A percentile compares a stretch with the other conserved stretches of the same genome.
Evolutionary conservation across 2,888 invertebrate species (phyloP).

Genomic region (Drosophila anomalata): DNA sequence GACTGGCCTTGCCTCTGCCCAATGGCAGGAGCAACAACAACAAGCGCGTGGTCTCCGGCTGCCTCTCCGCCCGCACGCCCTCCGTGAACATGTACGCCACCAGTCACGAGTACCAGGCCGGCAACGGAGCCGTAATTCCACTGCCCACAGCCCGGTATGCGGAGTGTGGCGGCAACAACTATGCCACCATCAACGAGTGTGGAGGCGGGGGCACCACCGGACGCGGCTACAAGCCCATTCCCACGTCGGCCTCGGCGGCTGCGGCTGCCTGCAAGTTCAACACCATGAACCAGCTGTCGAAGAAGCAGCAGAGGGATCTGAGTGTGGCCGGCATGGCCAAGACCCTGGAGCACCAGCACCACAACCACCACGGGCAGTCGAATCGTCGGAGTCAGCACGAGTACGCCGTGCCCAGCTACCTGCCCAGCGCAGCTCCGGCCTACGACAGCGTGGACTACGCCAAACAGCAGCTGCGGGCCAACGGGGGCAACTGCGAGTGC

Average conservation of each 20-base stretch:
- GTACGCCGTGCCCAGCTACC: constrained; percentile 83
- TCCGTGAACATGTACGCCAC: constrained; percentile 90
- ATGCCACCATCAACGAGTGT: constrained; percentile 83
- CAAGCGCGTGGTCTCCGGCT: constrained; percentile 73
- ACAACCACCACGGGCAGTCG: constrained; percentile 61
- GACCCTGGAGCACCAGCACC: constrained; percentile 81
- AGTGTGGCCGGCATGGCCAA: constrained; percentile 67
- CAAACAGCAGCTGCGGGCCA: constrained; percentile 64
- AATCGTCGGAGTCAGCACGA: constrained; percentile 82
- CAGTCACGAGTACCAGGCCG: constrained; percentile 82
- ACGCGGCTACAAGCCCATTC: constrained; percentile 81
- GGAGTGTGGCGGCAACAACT: constrained; percentile 82
- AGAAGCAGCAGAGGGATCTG: constrained; percentile 69
- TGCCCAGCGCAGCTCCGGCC: constrained; percentile 64
- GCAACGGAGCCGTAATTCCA: constrained; percentile 31
- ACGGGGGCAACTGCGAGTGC: constrained; percentile 72
- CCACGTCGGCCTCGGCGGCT: constrained; percentile 72
- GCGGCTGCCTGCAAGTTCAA: constrained; percentile 82
- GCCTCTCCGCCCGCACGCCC: constrained; percentile 82
- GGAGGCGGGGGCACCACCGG: constrained; percentile 53
- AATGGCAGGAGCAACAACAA: constrained; percentile 75
- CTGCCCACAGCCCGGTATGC: constrained; percentile 66
- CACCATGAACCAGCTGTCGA: constrained; percentile 80
- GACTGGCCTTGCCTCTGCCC: constrained; percentile 92
- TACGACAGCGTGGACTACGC: constrained; percentile 80